Percentiles rank a stretch among this genome's conserved stretches.
These are phyloP conservation scores for Arbacia lixula DNA, from an alignment of 53 echinoderm and acorn worm species.

Conservation along the genomic window DNA sequence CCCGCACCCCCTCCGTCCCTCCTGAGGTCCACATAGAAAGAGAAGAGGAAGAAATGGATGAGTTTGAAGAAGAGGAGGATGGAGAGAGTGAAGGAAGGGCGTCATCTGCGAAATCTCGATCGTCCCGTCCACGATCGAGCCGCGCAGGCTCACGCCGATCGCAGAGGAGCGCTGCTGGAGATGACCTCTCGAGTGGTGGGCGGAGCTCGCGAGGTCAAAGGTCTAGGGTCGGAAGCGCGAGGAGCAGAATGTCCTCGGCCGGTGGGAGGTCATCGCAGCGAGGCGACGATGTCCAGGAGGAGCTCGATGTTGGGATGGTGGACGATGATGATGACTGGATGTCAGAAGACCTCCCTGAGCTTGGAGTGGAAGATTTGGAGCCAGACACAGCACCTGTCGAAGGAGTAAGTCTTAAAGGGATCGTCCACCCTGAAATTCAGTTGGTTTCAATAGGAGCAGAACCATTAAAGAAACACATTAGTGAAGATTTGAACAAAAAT, in stretches of 20 bases:
- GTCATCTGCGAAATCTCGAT: not conserved
- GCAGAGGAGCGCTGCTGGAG: not conserved
- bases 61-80: not conserved
- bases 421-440: too few species aligned
- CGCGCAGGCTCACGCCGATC: conserved; percentile 26
- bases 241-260: conserved; percentile 30
- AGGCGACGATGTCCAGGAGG: not conserved
- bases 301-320: conserved; percentile 27
- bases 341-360: conserved; percentile 53
- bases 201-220: conserved; percentile 40
- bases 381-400: not conserved
- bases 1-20: conserved; percentile 36
- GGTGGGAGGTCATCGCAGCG: conserved; percentile 24
- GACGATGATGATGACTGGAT: conserved; percentile 63
- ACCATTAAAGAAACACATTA: too few species aligned
- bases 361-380: conserved; percentile 36
- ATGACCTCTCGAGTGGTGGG: not conserved
- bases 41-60: conserved; percentile 28
- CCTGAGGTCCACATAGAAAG: conserved; percentile 53
- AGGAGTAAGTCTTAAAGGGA: conserved; percentile 10
- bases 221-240: not conserved
- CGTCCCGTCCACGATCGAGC: conserved; percentile 27
- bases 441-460: too few species aligned
- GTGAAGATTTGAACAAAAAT: too few species aligned
- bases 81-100: not conserved